Evolutionary conservation across 2,797 vertebrate genomes (phyloP).

Genomic region (Odontamblyopus rebecca): DNA sequence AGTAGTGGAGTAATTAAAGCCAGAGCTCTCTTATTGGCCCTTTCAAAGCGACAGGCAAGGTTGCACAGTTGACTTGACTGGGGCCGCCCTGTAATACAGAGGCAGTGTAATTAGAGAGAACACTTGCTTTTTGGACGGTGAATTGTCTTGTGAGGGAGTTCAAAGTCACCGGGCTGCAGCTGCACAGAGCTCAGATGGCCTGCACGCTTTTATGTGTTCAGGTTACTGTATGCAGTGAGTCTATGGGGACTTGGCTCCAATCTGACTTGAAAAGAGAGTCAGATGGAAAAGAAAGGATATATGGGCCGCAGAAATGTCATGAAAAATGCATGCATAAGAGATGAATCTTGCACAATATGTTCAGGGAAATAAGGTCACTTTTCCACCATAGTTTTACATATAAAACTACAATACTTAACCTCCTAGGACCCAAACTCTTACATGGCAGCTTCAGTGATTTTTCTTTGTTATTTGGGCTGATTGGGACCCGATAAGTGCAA

Average conservation of each 20-base stretch:
- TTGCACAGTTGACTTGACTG: slow-evolving; percentile 44
- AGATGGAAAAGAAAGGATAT: background rate
- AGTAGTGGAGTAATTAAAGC: slow-evolving; percentile 44
- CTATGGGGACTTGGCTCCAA: background rate
- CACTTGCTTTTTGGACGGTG: slow-evolving; percentile 64
- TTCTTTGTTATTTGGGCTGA: no score
- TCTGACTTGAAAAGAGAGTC: background rate
- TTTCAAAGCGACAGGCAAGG: slow-evolving; percentile 59
- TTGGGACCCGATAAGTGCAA: no score
- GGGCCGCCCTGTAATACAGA: slow-evolving; percentile 70
- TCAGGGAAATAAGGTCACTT: background rate
- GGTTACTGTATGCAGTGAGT: slow-evolving; percentile 14
- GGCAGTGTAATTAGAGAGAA: slow-evolving; percentile 71
- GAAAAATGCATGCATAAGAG: background rate
- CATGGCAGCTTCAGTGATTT: no score
- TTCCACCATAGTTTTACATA: background rate
- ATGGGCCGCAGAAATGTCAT: background rate
- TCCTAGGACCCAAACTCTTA: no score
- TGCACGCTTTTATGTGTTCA: slow-evolving; percentile 34
- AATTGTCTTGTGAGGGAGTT: slow-evolving; percentile 76
- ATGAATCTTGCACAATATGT: background rate
- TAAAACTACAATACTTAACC: no score
- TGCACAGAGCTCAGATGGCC: slow-evolving; percentile 44
- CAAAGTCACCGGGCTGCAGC: slow-evolving; percentile 65
- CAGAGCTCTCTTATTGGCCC: slow-evolving; percentile 40